Conservation (phyloP, 1,140 invertebrate species). For the Pachypeltis micranthus region DNA sequence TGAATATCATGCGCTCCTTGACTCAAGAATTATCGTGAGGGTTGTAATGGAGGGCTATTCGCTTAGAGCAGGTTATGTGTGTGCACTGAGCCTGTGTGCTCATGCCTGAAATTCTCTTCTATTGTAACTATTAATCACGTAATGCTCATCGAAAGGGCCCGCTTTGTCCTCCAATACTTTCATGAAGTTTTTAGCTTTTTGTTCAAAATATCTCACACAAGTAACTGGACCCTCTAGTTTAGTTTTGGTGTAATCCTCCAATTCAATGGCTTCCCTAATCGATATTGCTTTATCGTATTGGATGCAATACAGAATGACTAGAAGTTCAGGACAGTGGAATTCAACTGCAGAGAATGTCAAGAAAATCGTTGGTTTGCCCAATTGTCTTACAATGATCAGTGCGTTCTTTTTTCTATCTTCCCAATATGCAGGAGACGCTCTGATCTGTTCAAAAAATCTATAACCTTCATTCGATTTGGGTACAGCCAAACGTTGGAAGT, state of each 20-base stretch:
- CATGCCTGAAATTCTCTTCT: neutral
- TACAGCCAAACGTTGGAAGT: neutral
- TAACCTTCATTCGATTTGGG: neutral
- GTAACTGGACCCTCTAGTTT: neutral
- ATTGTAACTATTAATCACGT: neutral
- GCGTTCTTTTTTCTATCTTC: conserved; percentile 11
- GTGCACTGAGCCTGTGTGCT: neutral
- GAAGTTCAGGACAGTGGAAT: neutral
- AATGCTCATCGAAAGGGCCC: neutral
- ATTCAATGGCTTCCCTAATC: neutral
- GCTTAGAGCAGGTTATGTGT: neutral
- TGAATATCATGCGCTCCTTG: neutral
- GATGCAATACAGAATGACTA: neutral
- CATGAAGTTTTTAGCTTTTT: neutral
- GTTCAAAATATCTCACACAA: neutral
- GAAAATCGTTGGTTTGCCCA: conserved; percentile 5
- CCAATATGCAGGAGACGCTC: conserved; percentile 9
- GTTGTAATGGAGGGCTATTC: neutral
- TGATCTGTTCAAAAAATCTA: neutral
- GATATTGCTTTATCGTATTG: neutral
- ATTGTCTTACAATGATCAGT: neutral
- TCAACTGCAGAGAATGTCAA: neutral
- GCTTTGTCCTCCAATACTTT: neutral
- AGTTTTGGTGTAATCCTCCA: neutral
- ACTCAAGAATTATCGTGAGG: neutral